Conservation (phyloP, 2,797 vertebrate genomes). For the Microhierax caerulescens region DNA sequence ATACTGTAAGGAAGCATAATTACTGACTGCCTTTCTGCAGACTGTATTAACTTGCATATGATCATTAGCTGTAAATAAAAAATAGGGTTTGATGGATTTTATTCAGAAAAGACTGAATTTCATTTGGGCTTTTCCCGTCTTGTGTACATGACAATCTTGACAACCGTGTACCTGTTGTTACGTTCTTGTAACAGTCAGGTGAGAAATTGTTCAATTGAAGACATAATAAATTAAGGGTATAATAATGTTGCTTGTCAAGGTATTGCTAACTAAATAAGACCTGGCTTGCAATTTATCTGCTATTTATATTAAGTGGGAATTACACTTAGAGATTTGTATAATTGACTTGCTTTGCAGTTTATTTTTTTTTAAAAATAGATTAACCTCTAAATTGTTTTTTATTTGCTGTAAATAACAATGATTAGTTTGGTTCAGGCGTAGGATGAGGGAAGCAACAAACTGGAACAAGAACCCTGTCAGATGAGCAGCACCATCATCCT, state of each 20-base stretch:
- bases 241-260: slow-evolving; percentile 54
- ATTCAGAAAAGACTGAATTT: slow-evolving; percentile 11
- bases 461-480: not conserved
- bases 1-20: not conserved
- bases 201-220: slow-evolving; percentile 35
- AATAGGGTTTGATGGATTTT: slow-evolving; percentile 31
- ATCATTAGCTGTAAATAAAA: slow-evolving; percentile 42
- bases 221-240: slow-evolving; percentile 45
- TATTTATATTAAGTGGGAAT: slow-evolving; percentile 61
- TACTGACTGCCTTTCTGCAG: not conserved
- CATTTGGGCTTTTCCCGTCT: not conserved
- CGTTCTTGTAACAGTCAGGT: not conserved
- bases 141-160: slow-evolving; percentile 26
- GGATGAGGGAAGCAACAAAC: slow-evolving; percentile 3
- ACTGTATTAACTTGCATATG: not conserved
- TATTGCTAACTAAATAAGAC: slow-evolving; percentile 44
- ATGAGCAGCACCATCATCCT: slow-evolving; percentile 16
- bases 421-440: slow-evolving; percentile 57
- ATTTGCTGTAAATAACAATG: slow-evolving; percentile 70
- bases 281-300: slow-evolving; percentile 53
- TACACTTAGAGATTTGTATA: slow-evolving; percentile 37
- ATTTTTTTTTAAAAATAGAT: slow-evolving; percentile 61
- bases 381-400: slow-evolving; percentile 69
- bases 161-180: slow-evolving; percentile 7
- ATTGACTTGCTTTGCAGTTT: slow-evolving; percentile 52